Base-by-base conservation (phyloP, 2,888 invertebrate species). In the Mimas tiliae region DNA sequence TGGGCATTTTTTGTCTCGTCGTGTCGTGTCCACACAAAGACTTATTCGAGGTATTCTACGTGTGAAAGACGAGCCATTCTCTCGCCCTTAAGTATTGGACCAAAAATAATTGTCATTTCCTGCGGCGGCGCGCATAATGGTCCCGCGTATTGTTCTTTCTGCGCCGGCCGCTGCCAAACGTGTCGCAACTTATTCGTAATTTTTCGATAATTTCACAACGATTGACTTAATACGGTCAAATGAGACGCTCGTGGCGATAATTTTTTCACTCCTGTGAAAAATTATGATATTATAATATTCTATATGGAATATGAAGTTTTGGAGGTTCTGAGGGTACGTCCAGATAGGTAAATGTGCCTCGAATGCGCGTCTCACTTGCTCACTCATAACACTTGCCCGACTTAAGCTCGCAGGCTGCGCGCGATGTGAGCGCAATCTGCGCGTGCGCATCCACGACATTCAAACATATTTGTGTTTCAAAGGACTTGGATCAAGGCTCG, bases 51-150 rank as follows among this genome's bases (percentile, higher is more conserved):
- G 88, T 90, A 91, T 91, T 93, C 89, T 86, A 89, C 88, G 88
- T 90, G 89, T 92, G 93, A 92, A 93, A 92, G 89, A 89, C 81
- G 87, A 86, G 70, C 85, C 86, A 88, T 90, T 91, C 89, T 88
- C 83, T 87, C 82, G 85, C 85, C 58, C 58, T 83, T 85, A 86
- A 85, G 86, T 88, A 87, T 84, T 87, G 86, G 81, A 85, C 86
- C 89, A 89, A 87, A 90, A 90, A 92, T 94, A 94, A 94, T 94
- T 91, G 92, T 94, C 92, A 93, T 93, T 93, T 94, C 94, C 94
- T 94, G 94, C 90, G 92, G 93, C 89, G 82, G 82, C 73, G 75
- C 78, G 83, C 78, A 80, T 80, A 81, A 58, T 58, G 58, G 58
- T 19, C 80, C 80, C 78, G 75, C 76, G 71, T 72, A 69, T 74